Conservation (phyloP, 2,113 vertebrate species). For the Melanotaenia duboulayi region DNA sequence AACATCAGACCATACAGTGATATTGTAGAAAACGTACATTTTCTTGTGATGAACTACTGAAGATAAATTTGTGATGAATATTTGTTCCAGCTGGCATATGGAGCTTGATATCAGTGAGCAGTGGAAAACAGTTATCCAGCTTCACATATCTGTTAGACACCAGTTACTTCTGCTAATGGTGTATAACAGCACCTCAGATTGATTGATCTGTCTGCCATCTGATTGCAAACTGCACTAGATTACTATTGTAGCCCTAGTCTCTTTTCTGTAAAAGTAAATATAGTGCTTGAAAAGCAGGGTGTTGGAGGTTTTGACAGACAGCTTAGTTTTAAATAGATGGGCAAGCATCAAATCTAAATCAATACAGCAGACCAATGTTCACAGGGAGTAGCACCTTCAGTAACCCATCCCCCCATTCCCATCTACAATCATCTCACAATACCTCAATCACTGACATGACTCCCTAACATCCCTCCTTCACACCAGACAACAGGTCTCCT, state of each 20-base stretch:
- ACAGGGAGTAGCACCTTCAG: conserved; percentile 59
- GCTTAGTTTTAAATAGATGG: conserved; percentile 26
- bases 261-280: neutral
- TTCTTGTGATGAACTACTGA: conserved; percentile 15
- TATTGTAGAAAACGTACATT: conserved; percentile 5
- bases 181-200: conserved; percentile 21
- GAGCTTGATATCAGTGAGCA: conserved; percentile 5
- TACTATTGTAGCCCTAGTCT: conserved; percentile 1
- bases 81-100: conserved; percentile 33
- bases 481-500: conserved; percentile 73
- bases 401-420: conserved; percentile 67
- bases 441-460: conserved; percentile 63
- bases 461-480: conserved; percentile 60
- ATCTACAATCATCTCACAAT: conserved; percentile 56
- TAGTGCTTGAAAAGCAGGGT: neutral
- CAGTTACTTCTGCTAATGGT: conserved; percentile 18
- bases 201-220: conserved; percentile 9
- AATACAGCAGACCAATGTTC: conserved; percentile 31
- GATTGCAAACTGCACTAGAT: conserved; percentile 30
- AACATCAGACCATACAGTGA: neutral
- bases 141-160: conserved; percentile 26
- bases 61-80: conserved; percentile 37
- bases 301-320: conserved; percentile 9
- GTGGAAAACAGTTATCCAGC: conserved; percentile 19
- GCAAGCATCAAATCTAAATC: conserved; percentile 24